Evolutionary conservation across 2,888 invertebrate genomes (phyloP), one percentile per base, ranked within the genome.

Genomic region (Idaea aversata): DNA sequence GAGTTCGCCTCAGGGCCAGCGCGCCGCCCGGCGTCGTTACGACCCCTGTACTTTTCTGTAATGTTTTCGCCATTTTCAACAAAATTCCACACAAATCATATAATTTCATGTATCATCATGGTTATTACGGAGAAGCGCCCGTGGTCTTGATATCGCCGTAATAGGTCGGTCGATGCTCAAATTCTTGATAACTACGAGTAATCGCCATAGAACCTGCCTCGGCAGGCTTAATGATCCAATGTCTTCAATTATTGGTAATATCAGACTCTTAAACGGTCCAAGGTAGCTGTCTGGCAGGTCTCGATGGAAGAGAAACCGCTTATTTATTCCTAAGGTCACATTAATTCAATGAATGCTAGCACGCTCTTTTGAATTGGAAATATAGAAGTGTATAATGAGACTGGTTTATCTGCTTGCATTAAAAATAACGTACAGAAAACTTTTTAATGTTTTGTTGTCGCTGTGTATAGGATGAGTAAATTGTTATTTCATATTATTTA

Each of bases 21-120:
- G 78, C 82, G 81, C 86, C 86, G 86, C 80, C 80, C 83, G 74
- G 77, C 88, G 84, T 84, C 85, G 85, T 87, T 85, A 86, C 88
- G 83, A 89, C 89, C 91, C 92, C 91, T 87, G 90, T 91, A 91
- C 88, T 92, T 92, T 92, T 90, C 90, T 90, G 89, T 91, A 92
- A 93, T 93, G 89, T 93, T 92, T 93, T 93, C 92, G 92, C 93
- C 92, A 90, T 93, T 92, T 92, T 86, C 90, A 91, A 92, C 92
- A 91, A 92, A 92, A 91, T 92, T 93, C 92, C 93, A 77, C 83
- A 88, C 93, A 92, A 93, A 92, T 93, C 88, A 85, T 92, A 91
- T 93, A 93, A 93, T 93, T 91, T 92, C 87, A 86, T 86, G 82
- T 85, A 87, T 91, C 86, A 93, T 93, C 91, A 93, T 91, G 88